Base-by-base conservation (phyloP, 2,113 vertebrate species). In the Bolborhynchus lineola region DNA sequence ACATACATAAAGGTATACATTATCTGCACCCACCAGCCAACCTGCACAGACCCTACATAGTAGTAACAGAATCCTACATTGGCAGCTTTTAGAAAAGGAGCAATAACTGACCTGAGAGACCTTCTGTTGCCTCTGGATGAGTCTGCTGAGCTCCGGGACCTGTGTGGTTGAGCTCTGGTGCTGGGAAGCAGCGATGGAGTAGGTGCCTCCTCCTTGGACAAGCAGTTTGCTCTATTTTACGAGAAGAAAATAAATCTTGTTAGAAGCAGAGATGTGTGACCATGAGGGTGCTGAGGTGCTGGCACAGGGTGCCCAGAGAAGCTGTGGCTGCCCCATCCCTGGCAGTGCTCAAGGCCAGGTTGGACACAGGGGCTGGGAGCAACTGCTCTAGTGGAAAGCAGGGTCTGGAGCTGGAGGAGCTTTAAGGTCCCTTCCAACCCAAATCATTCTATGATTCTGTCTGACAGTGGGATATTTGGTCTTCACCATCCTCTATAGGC, bases 131-230 rank as follows among this genome's bases (percentile, higher is more conserved):
- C 42, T 52, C 10, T 2, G 52, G 81, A 9, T 13, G 64, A 60
- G 25, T 11, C 9, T 13, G 6, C 13, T 10, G 59, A 42, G 26
- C 52, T 1, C 50, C 1, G 0, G 64, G 55, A 35, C 65, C 39
- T n/a, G 68, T 0, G 28, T 17, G 68, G 23, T 13, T 28, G 42
- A 8, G 75, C 0, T 6, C 64, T 46, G 52, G 28, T 1, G 1
- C 37, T 4, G 31, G 62, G 39, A 24, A 67, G 41, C 5, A 4
- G 62, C 35, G 24, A 2, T 0, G 31, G 68, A 69, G 7, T 9
- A 21, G 42, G 39, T 0, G 6, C 5, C n/a, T 76, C 49, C 60
- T 81, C 68, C 59, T 57, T 15, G 20, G 44, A 42, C 6, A 8
- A 64, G 49, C 20, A 72, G 83, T 53, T 35, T 50, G 75, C 13